Evolutionary conservation across 2,888 invertebrate species (phyloP), one percentile per base, ranked within the genome.

Genomic region (Tholera decimalis): DNA sequence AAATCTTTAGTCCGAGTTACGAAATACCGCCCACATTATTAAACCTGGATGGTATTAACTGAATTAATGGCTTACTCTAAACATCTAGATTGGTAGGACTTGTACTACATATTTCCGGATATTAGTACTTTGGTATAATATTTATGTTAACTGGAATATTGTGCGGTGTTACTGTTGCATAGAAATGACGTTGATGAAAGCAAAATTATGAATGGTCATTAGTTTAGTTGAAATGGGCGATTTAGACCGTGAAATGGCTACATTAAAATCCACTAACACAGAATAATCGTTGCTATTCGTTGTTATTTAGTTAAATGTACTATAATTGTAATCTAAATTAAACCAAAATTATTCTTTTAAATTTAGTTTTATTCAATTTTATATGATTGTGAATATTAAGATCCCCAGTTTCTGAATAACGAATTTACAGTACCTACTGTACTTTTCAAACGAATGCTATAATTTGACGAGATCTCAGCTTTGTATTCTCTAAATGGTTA

Each of bases 101-200:
- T 49, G 57, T 46, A 43, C 20, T 53, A n/a, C n/a, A n/a, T n/a
- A 8, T 65, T 77, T 63, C 53, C 44, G 54, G 73, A 75, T 68
- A 73, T 56, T 59, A 47, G 26, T 47, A 43, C 79, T 62, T 64
- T 67, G 47, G 61, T 64, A 62, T 59, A 47, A 60, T 56, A 69
- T 77, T 63, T 69, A 72, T 53, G 73, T 50, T 65, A 65, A 65
- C 78, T 37, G 57, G 20, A n/a, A 74, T 56, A 73, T 58, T 61
- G 44, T 51, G 51, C 50, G 24, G 47, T 54, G 37, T 56, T 77
- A 53, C 49, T 71, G 26, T 46, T 59, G 37, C 15, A n/a, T 18
- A 44, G 26, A 55, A 41, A 58, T 15, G 22, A 37, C 35, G 33
- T 55, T 67, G 54, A 71, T 77, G 46, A 26, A 60, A 72, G 13